phyloP scores from a whole-genome alignment of 2,888 invertebrate genomes.

The Drosophila borborema region DNA sequence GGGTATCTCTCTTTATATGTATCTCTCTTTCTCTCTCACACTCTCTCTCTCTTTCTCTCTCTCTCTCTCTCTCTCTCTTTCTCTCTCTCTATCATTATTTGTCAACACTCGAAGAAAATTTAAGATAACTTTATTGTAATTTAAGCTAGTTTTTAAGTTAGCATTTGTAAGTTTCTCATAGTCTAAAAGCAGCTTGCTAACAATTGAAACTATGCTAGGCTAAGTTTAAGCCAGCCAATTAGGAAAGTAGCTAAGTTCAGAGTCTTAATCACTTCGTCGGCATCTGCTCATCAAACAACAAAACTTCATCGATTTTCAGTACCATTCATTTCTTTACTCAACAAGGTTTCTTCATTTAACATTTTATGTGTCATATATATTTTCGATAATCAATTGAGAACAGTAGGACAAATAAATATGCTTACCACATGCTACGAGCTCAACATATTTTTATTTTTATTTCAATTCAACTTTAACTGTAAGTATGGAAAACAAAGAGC shows the following conservation, averaged over 20 bases:
- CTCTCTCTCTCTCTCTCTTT: neutral
- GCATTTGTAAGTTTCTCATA: constrained; percentile 37
- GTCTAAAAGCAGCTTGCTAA: constrained; percentile 17
- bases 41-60: neutral
- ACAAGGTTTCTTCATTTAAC: constrained; percentile 20
- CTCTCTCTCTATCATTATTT: neutral
- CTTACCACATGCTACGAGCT: constrained; percentile 48
- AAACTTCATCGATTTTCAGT: constrained; percentile 30
- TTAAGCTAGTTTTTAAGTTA: constrained; percentile 38
- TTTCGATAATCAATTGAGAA: constrained; percentile 4
- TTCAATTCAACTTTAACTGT: constrained; percentile 47
- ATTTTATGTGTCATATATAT: constrained; percentile 11
- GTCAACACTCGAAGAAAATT: neutral
- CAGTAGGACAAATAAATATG: constrained; percentile 22
- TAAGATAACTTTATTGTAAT: constrained; percentile 6
- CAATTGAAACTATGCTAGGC: constrained; percentile 16
- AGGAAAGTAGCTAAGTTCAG: constrained; percentile 1
- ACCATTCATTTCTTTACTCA: constrained; percentile 31
- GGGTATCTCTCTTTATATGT: too few relatives aligned
- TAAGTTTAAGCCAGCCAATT: constrained; percentile 19
- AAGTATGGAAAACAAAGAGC: constrained; percentile 49
- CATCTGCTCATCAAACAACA: constrained; percentile 31
- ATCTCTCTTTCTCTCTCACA: too few relatives aligned
- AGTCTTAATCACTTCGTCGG: constrained; percentile 37
- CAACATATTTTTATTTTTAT: constrained; percentile 18